phyloP scores from a whole-genome alignment of 2,113 vertebrate species.

The Oreocharis arfaki region DNA sequence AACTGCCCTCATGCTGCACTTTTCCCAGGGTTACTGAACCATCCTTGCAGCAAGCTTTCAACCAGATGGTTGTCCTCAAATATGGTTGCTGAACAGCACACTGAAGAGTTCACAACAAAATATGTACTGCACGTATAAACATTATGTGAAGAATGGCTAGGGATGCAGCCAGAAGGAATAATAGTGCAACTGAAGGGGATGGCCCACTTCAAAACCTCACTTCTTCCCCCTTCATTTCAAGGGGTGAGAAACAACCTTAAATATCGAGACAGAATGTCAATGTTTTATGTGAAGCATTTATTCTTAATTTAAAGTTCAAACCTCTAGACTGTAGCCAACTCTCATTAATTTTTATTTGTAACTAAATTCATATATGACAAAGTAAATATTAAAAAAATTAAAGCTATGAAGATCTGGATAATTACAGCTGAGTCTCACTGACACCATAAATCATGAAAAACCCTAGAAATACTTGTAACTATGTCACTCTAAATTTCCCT shows the following conservation, averaged over 20 bases:
- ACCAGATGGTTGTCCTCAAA: background rate
- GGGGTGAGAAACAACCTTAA: background rate
- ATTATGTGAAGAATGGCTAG: background rate
- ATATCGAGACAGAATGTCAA: background rate
- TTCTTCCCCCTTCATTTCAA: background rate
- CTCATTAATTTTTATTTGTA: slow-evolving; percentile 14
- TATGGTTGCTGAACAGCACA: background rate
- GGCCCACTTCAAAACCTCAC: background rate
- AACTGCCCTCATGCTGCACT: background rate
- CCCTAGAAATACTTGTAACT: slow-evolving; percentile 50
- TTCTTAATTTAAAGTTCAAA: slow-evolving; percentile 20
- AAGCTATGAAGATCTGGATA: slow-evolving; percentile 13
- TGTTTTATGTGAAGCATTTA: slow-evolving; percentile 3
- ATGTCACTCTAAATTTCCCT: slow-evolving; percentile 56
- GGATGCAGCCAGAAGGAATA: background rate
- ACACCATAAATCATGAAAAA: slow-evolving; percentile 58
- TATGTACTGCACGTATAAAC: background rate
- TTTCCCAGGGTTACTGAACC: background rate
- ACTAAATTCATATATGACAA: slow-evolving; percentile 22
- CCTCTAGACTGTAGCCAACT: background rate
- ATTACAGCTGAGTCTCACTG: background rate
- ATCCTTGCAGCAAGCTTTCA: background rate
- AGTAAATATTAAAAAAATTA: background rate
- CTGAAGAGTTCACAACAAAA: background rate
- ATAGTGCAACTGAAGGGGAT: background rate